Evolutionary conservation across 2,113 vertebrate species (phyloP), one percentile per base, ranked within the genome.

Genomic region (Lagopus muta): DNA sequence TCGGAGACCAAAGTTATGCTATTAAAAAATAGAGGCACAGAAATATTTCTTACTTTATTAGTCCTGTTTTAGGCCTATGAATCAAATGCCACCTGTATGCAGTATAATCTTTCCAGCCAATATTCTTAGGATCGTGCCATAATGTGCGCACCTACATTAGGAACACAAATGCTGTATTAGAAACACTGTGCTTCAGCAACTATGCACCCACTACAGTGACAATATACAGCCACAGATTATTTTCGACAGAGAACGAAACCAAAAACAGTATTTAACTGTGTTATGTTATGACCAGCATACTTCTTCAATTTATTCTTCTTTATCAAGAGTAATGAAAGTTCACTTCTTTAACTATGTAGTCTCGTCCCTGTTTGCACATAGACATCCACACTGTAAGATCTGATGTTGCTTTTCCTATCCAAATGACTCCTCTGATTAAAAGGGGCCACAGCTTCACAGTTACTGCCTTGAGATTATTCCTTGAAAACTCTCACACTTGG

Each of bases 21-120:
- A 91, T 38, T 48, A 88, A 25, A 86, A 89, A 89, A 76, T 0
- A 66, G n/a, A 91, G 6, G 2, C 48, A 30, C 5, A 77, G 57
- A 90, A 95, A 61, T 19, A 83, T 65, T 79, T 57, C 93, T 98
- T 95, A 99, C 99, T 99, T 99, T 92, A 99, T 99, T 92, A 99
- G 99, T 48, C 99, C 99, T 1, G 99, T 99, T 97, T 98, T 99
- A n/a, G 99, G 99, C 90, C 99, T 98, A 88, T 99, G 99, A 90
- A 98, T 98, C 86, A 99, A 99, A 92, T 99, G 99, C 99, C 99
- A 99, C 97, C 99, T 98, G 96, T 99, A 99, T 62, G 99, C 99
- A 1, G 99, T 99, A 90, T 99, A 99, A 97, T 99, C 99, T 86
- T 99, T 99, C 99, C 99, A 99, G 61, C 99, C 99, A 28, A 99